A percentile compares a stretch with the other conserved stretches of the same genome.
phyloP scores from a whole-genome alignment of 2,113 vertebrate genomes.

The Sminthopsis crassicaudata region DNA sequence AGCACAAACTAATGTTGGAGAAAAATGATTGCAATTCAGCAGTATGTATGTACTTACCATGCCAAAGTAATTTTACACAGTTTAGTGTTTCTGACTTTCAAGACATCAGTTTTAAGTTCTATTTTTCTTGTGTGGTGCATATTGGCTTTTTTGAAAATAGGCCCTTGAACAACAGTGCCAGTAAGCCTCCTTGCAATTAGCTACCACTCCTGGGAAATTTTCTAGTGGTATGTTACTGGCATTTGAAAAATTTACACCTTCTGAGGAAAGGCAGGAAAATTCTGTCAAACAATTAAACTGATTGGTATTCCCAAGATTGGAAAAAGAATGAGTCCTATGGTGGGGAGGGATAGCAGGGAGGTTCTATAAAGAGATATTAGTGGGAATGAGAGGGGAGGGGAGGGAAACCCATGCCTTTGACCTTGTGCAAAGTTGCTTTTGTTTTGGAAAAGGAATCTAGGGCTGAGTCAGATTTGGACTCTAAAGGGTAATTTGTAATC shows the following conservation, averaged over 20 bases:
- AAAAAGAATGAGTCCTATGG: slow-evolving; percentile 72
- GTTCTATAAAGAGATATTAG: slow-evolving; percentile 75
- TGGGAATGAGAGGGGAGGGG: slow-evolving; percentile 64
- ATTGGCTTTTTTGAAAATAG: slow-evolving; percentile 76
- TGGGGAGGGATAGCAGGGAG: slow-evolving; percentile 76
- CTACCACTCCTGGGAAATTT: slow-evolving; percentile 88
- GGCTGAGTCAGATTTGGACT: slow-evolving; percentile 25
- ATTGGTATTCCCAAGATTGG: slow-evolving; percentile 89
- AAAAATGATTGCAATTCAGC: slow-evolving; percentile 77
- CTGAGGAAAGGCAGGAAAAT: slow-evolving; percentile 88
- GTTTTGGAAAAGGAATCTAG: slow-evolving; percentile 60
- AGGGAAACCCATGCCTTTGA: slow-evolving; percentile 58
- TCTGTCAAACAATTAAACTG: slow-evolving; percentile 89
- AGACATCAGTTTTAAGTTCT: slow-evolving; percentile 73
- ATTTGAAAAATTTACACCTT: slow-evolving; percentile 89
- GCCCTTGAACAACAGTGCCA: slow-evolving; percentile 76
- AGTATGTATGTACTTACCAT: slow-evolving; percentile 63
- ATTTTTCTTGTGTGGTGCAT: slow-evolving; percentile 75
- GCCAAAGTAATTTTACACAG: slow-evolving; percentile 77
- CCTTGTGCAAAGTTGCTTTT: slow-evolving; percentile 32
- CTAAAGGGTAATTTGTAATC: not conserved
- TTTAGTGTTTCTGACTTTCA: slow-evolving; percentile 77
- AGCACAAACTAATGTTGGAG: slow-evolving; percentile 65
- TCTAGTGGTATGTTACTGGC: slow-evolving; percentile 85
- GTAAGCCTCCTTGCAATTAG: slow-evolving; percentile 86